A percentile compares a stretch with the other conserved stretches of the same genome.
These are phyloP conservation scores for Sinocyclocheilus anophthalmus DNA, from an alignment of 2,113 vertebrate genomes.

Conservation along the genomic window DNA sequence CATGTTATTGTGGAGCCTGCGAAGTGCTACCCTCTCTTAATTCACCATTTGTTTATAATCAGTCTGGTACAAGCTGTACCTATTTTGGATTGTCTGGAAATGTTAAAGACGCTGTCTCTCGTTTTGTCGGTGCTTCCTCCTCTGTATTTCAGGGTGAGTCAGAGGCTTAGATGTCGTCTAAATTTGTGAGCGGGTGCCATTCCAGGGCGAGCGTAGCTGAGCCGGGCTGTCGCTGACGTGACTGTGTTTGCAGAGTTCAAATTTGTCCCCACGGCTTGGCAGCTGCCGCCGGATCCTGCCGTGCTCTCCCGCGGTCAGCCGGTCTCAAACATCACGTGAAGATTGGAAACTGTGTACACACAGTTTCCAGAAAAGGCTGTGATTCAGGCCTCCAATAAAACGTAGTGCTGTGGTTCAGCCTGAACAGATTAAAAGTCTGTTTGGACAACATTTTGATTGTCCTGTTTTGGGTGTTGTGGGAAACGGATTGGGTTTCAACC, in stretches of 20 bases:
- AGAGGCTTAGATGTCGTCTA: conserved; percentile 73
- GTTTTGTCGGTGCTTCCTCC: conserved; percentile 62
- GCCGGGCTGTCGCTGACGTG: conserved; percentile 62
- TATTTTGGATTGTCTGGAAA: conserved; percentile 75
- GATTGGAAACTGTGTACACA: conserved; percentile 52
- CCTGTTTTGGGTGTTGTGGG: conserved; percentile 48
- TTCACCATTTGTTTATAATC: conserved; percentile 72
- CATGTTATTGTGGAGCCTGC: conserved; percentile 46
- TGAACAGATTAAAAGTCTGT: conserved; percentile 77
- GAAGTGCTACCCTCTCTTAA: conserved; percentile 53
- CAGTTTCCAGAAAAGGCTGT: conserved; percentile 64
- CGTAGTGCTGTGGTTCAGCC: conserved; percentile 58
- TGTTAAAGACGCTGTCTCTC: conserved; percentile 58
- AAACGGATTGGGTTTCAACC: conserved; percentile 7
- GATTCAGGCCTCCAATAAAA: conserved; percentile 70
- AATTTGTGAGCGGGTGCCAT: conserved; percentile 49
- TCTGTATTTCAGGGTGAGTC: conserved; percentile 70
- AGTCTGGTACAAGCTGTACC: conserved; percentile 60
- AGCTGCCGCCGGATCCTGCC: conserved; percentile 57
- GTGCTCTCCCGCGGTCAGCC: conserved; percentile 56
- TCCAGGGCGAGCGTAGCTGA: conserved; percentile 65
- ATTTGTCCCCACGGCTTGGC: conserved; percentile 61
- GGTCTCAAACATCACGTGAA: conserved; percentile 60
- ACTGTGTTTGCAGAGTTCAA: conserved; percentile 66
- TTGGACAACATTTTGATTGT: conserved; percentile 67